Base-by-base conservation (phyloP, 2,113 vertebrate species). In the Oryzias woworae region DNA sequence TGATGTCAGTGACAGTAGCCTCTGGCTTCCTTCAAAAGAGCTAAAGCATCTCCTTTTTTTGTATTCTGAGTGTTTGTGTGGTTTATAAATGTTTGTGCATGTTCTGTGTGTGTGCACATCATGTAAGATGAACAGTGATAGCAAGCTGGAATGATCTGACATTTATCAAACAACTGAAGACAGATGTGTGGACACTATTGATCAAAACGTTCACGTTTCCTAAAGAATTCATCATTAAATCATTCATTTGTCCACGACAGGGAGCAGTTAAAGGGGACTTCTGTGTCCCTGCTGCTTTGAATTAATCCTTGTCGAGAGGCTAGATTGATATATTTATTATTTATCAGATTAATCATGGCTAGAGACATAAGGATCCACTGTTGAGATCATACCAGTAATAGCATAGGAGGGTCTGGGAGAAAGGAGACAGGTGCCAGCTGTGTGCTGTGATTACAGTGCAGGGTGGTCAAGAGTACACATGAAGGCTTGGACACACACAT, bases 271-370 rank as follows among this genome's bases (percentile, higher is more conserved):
- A 95, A 95, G 94, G 93, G 94, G 93, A 90, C 92, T 92, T 91
- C 71, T 94, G 94, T 94, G 89, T 93, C 92, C 97, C 96, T 86
- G 95, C 97, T 96, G 97, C 86, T 98, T 94, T 94, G 94, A 97
- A 98, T 99, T 97, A 98, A 96, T 98, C 95, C 95, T 98, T 98
- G 97, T 98, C 96, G 94, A 93, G 95, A 91, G 90, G 90, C 93
- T 96, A 98, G 96, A 99, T 99, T 98, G 97, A 99, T 99, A 96
- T 98, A 98, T 99, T 96, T 99, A 99, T 99, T 99, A 99, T 99
- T 99, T 99, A 99, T 99, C 95, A 98, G 96, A 98, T 98, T 98
- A 98, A 99, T 99, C 96, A 98, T 93, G 91, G 94, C 91, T 85
- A 80, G 91, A 93, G 92, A 95, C 93, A 92, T 94, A 94, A 92